Evolutionary conservation across 1,140 invertebrate species (phyloP).

Genomic region (Protaetia brevitarsis): DNA sequence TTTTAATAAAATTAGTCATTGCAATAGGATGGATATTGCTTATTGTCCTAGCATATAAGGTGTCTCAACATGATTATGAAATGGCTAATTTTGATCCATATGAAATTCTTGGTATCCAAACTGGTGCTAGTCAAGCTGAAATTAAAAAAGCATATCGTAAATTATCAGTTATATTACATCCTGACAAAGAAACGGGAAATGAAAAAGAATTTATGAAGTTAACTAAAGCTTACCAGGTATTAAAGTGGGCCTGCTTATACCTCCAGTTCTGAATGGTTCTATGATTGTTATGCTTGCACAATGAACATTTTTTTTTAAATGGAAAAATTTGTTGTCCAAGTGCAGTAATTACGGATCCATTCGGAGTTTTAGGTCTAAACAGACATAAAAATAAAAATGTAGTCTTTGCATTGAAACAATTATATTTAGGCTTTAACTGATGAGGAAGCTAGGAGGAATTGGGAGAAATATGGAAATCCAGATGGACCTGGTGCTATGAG

Average conservation of each 20-base stretch:
- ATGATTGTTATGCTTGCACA: no score
- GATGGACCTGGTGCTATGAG: constrained; percentile 98
- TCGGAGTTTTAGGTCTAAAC: no score
- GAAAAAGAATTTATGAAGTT: constrained; percentile 98
- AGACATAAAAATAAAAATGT: no score
- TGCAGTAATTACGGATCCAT: no score
- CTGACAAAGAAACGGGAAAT: constrained; percentile 96
- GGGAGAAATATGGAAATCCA: constrained; percentile 99
- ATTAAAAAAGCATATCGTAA: constrained; percentile 96
- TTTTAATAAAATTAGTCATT: constrained; percentile 62
- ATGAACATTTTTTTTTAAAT: no score
- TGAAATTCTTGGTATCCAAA: constrained; percentile 87
- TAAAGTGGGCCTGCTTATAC: no score
- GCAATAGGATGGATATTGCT: constrained; percentile 89
- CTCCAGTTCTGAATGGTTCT: no score
- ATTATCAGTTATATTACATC: constrained; percentile 91
- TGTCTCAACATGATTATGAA: constrained; percentile 98
- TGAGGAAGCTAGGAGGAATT: constrained; percentile 93
- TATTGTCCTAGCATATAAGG: constrained; percentile 88
- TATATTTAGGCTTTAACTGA: constrained; percentile 78
- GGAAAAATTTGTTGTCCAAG: no score
- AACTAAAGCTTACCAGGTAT: constrained; percentile 85
- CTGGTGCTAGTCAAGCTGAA: constrained; percentile 77
- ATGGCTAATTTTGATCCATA: constrained; percentile 98
- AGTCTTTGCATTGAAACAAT: neutral